Percentiles rank a stretch among this genome's conserved stretches.
Evolutionary conservation across 2,888 invertebrate species (phyloP).

Genomic region (Callimorpha dominula): DNA sequence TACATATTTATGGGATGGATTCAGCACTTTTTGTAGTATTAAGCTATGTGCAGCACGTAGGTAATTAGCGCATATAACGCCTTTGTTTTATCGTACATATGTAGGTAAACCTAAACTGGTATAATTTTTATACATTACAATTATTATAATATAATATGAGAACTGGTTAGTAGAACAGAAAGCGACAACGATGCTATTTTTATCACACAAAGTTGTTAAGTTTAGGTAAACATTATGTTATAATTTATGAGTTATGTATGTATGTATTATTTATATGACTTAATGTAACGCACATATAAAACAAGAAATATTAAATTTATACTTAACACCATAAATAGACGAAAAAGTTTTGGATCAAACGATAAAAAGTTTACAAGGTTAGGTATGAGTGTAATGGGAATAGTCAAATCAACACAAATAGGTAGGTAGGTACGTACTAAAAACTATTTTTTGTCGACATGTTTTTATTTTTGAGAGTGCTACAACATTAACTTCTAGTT

Average conservation of each 20-base stretch:
- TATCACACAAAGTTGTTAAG: background rate
- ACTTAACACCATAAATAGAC: background rate
- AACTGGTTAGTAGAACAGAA: slow-evolving; percentile 1
- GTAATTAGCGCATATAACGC: background rate
- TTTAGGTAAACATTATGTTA: background rate
- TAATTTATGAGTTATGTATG: background rate
- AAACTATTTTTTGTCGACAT: too few species aligned
- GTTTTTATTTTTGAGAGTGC: too few species aligned
- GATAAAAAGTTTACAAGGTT: background rate
- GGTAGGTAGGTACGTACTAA: too few species aligned
- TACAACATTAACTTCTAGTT: too few species aligned
- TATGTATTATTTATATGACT: background rate
- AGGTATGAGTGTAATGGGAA: background rate
- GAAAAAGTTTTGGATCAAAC: background rate
- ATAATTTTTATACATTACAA: background rate
- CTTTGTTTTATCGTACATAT: background rate
- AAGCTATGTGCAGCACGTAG: background rate
- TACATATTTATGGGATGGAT: background rate
- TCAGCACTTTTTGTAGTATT: background rate
- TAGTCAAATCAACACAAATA: too few species aligned
- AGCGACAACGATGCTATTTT: background rate
- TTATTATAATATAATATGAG: background rate
- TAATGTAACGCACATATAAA: background rate
- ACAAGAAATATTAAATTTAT: background rate
- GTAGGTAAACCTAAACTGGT: background rate